Percentiles rank a stretch among this genome's conserved stretches.
Evolutionary conservation across 2,113 vertebrate species (phyloP).

Genomic region (Dipodomys stephensi): DNA sequence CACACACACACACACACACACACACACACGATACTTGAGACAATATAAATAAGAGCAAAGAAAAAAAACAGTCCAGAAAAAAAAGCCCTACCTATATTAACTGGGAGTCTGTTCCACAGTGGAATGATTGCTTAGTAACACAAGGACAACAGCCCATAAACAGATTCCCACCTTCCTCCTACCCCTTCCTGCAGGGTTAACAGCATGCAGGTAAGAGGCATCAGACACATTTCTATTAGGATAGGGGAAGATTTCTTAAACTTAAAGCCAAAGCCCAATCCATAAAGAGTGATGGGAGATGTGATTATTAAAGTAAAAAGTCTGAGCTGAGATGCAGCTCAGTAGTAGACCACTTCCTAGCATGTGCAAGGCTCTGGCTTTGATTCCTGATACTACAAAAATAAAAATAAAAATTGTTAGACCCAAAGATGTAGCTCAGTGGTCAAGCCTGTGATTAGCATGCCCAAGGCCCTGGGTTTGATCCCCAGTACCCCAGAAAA

Average conservation of each 20-base stretch:
- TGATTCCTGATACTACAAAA: not conserved
- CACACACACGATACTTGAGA: no score
- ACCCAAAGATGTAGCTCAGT: not conserved
- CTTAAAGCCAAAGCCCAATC: not conserved
- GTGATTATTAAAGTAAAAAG: conserved; percentile 22
- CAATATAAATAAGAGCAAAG: not conserved
- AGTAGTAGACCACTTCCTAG: not conserved
- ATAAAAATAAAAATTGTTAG: not conserved
- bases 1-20: no score
- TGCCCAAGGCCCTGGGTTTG: not conserved
- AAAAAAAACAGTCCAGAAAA: not conserved
- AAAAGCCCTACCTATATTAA: not conserved
- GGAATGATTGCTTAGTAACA: no score
- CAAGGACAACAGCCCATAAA: not conserved
- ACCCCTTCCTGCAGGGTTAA: not conserved
- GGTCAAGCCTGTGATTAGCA: not conserved
- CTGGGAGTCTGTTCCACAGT: not conserved
- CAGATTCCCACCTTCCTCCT: not conserved
- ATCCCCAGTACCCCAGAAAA: not conserved
- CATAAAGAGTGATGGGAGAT: not conserved
- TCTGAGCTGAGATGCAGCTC: not conserved
- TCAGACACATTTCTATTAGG: not conserved
- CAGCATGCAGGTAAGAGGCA: not conserved
- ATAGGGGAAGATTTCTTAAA: not conserved
- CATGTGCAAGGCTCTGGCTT: not conserved